Evolutionary conservation across 2,113 vertebrate genomes (phyloP), one percentile per base, ranked within the genome.

Genomic region (Oplegnathus fasciatus): DNA sequence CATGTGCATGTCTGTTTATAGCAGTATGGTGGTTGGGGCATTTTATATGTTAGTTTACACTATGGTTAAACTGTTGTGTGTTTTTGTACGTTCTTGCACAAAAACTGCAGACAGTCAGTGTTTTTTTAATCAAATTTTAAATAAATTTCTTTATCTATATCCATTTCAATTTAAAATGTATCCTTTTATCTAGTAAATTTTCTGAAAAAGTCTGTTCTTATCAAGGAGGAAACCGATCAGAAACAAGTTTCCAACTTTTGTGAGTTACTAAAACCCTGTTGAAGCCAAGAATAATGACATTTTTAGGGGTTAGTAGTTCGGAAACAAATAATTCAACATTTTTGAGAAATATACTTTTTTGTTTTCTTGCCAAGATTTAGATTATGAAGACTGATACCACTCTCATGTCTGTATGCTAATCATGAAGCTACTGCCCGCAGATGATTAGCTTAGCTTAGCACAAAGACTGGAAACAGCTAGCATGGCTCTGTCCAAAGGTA

Each of bases 1-100:
- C 32, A 22, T 83, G 50, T 68, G 46, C 22, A 50, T 78, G 26
- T 71, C 58, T 81, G 73, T 91, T 74, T 88, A 67, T 77, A 58
- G 75, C 66, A 34, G 6, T 62, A 64, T 66, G 67, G 54, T 54
- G 68, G 69, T 79, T 76, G 42, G 60, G 71, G 57, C 58, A 50
- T 60, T 83, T 85, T 57, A 68, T 74, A 32, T 34, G 28, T 75
- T 32, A 34, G 44, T 34, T 5, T 32, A 57, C 52, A 67, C 20
- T 57, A 50, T 26, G 22, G 81, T 77, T 66, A 60, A 78, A 81
- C 72, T 60, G 71, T 24, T 9, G 26, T 74, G 28, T 9, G 40
- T 60, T 24, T 83, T 37, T 57, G 9, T 55, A 80, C 42, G 1
- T 48, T 60, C 68, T 58, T 37, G n/a, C 7, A 24, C 20, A 40